A percentile compares a stretch with the other conserved stretches of the same genome.
Conservation (phyloP, 2,888 invertebrate genomes). For the Drosophila infuscata region DNA sequence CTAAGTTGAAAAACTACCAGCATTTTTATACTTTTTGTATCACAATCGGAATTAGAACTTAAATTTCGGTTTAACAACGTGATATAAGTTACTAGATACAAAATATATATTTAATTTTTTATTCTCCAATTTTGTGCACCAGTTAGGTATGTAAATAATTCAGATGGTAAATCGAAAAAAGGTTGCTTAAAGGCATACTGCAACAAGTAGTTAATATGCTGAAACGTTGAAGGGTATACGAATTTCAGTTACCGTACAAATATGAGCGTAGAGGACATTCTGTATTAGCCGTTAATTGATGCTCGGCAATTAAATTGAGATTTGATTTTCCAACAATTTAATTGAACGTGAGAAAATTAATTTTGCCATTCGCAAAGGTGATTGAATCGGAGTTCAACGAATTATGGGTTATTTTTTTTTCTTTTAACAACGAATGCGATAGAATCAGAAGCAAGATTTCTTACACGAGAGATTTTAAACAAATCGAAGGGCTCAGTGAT, state of each 20-base stretch:
- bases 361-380: constrained; percentile 32
- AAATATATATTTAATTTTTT: no score
- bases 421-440: not conserved
- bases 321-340: constrained; percentile 67
- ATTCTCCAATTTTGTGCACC: not conserved
- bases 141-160: not conserved
- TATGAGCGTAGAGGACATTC: constrained; percentile 27
- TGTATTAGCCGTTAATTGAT: constrained; percentile 66
- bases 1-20: not conserved
- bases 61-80: not conserved
- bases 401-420: not conserved
- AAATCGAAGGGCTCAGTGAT: no score
- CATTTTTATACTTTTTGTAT: not conserved
- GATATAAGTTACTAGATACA: no score
- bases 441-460: not conserved
- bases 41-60: not conserved
- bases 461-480: not conserved
- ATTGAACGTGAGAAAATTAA: constrained; percentile 77
- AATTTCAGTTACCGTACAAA: constrained; percentile 2
- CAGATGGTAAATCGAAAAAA: not conserved
- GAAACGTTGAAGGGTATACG: not conserved
- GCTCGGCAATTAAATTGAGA: constrained; percentile 50
- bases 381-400: constrained; percentile 35
- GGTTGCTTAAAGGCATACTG: not conserved
- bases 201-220: not conserved